Percentiles rank a stretch among this genome's conserved stretches.
These are phyloP conservation scores for Pasiphila rectangulata DNA, from an alignment of 2,888 invertebrate species.

Conservation along the genomic window DNA sequence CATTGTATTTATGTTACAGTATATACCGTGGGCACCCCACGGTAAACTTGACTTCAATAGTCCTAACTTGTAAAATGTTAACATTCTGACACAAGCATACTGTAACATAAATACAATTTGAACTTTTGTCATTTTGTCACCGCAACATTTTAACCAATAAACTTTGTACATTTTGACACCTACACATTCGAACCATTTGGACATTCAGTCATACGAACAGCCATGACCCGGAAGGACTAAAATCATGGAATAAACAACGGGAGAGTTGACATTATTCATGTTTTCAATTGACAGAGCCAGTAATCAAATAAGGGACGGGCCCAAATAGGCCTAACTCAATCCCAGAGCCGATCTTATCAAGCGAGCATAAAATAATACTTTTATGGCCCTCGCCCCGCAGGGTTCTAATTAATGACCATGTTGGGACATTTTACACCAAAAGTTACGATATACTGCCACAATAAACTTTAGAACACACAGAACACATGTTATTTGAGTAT, in stretches of 20 bases:
- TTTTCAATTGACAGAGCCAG: constrained; percentile 16
- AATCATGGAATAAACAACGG: not conserved
- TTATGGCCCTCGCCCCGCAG: constrained; percentile 50
- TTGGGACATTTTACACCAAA: constrained; percentile 57
- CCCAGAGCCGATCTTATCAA: constrained; percentile 52
- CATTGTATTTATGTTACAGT: too few species aligned
- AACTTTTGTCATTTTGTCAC: too few species aligned
- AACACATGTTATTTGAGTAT: constrained; percentile 65
- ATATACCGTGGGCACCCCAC: too few species aligned
- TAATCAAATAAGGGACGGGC: constrained; percentile 15
- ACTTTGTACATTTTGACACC: too few species aligned
- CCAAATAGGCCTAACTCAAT: constrained; percentile 27
- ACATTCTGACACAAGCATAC: too few species aligned
- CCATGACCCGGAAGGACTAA: not conserved
- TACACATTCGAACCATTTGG: too few species aligned
- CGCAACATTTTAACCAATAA: too few species aligned
- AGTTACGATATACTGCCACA: constrained; percentile 53
- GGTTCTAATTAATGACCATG: constrained; percentile 71
- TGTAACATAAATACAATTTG: too few species aligned
- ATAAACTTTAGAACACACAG: constrained; percentile 57
- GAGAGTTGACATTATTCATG: constrained; percentile 12
- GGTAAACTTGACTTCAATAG: too few species aligned
- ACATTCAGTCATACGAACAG: too few species aligned
- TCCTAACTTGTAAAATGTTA: too few species aligned
- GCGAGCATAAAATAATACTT: constrained; percentile 57